Evolutionary conservation across 2,888 invertebrate genomes (phyloP), one percentile per base, ranked within the genome.

Genomic region (Ptychoptera albimana): DNA sequence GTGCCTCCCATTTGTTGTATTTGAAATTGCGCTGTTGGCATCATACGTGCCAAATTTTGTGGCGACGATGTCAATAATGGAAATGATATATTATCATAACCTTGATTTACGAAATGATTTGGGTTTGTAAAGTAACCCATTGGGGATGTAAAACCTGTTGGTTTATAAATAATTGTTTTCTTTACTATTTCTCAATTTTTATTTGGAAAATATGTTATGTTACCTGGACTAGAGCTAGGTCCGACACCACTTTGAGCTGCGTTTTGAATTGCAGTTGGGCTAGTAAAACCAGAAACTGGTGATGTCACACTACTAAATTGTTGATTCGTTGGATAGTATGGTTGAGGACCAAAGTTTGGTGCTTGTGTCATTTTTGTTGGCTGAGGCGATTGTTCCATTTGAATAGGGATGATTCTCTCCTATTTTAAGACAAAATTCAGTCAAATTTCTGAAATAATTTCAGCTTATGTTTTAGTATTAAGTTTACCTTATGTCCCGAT

Each of bases 51-150:
- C 50, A 50, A 53, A 37, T 54, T 56, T 14, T 45, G 31, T 39
- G 51, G 53, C 37, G 59, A 58, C 40, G 58, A 53, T 46, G 55
- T 63, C 11, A 66, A 72, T 32, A 46, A 13, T 42, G 57, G 51
- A 52, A 55, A 64, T n/a, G 41, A 37, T 34, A 48, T 40, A 49
- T 61, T 63, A 50, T 63, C 60, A 51, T 65, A 65, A 48, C 64
- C 64, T 57, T 65, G 65, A 56, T 65, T 64, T 50, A 65, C 65
- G 55, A 65, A 65, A 55, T 65, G 64, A 60, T 65, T 65, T 51
- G 66, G 63, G 49, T 63, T 64, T 55, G 64, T 64, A 53, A 50
- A 60, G 55, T 23, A 23, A 23, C 23, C 23, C 23, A 23, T 23
- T 23, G 23, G 23, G 23, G 23, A 23, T 3, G 23, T 23, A 7